Conservation (phyloP, 2,113 vertebrate species). For the Lanius collurio region DNA sequence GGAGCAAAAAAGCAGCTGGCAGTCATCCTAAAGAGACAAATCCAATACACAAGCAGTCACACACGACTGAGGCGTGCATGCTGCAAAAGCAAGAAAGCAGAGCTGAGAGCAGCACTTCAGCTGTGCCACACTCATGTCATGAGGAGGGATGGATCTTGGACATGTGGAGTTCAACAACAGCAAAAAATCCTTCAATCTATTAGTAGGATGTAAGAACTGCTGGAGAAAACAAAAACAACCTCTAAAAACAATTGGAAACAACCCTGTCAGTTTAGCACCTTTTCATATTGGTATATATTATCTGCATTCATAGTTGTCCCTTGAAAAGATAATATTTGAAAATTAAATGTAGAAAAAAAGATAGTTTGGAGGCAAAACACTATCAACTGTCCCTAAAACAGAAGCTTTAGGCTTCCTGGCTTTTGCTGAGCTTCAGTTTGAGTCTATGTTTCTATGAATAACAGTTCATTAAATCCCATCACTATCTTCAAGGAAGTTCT, state of each 20-base stretch:
- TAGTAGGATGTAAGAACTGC: not conserved
- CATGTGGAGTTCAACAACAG: accelerated
- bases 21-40: not conserved
- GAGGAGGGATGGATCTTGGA: not conserved
- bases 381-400: not conserved
- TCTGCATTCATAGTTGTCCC: not conserved
- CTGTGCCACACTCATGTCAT: not conserved
- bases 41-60: not conserved
- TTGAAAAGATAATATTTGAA: not conserved
- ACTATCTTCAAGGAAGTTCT: not conserved
- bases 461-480: not conserved
- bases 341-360: not conserved
- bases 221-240: not conserved
- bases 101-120: not conserved
- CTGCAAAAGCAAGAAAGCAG: not conserved
- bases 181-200: not conserved
- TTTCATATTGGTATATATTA: not conserved
- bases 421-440: not conserved
- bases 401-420: not conserved
- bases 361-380: not conserved
- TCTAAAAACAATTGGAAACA: not conserved
- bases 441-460: not conserved
- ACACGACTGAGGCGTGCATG: not conserved
- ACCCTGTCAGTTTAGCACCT: not conserved
- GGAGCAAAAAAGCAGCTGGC: not conserved